Conservation (phyloP, 2,113 vertebrate species). For the Malaclemys terrapin region DNA sequence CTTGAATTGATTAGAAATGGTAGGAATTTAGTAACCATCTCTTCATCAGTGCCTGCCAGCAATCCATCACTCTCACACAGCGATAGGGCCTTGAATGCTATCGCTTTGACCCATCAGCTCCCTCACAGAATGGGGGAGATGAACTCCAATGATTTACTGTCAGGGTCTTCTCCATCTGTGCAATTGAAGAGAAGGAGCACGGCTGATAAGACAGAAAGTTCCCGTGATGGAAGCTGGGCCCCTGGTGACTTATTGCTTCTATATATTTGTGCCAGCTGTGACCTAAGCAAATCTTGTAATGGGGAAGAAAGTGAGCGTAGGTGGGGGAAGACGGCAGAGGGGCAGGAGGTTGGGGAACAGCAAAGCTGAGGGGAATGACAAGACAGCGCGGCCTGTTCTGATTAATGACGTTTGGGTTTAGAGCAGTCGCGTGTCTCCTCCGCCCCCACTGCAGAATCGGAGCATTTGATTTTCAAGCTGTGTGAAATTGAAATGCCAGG, state of each 20-base stretch:
- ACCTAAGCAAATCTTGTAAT: background rate
- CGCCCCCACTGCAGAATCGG: background rate
- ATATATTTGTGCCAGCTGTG: background rate
- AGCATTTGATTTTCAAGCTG: background rate
- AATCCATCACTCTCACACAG: background rate
- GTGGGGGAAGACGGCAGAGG: background rate
- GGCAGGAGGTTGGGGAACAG: too few species aligned
- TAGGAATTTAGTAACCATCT: background rate
- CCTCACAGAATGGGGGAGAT: background rate
- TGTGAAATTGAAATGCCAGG: background rate
- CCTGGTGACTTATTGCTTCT: background rate
- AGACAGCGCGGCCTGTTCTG: background rate
- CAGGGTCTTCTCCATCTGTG: background rate
- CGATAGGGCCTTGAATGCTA: background rate
- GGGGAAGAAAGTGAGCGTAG: background rate
- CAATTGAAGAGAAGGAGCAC: background rate
- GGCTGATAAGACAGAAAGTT: background rate
- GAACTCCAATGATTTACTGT: constrained; percentile 9
- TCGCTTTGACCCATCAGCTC: background rate
- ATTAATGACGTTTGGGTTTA: background rate
- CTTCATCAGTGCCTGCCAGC: background rate
- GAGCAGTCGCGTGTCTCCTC: background rate
- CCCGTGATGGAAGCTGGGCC: background rate
- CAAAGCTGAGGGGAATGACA: background rate
- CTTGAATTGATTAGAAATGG: background rate